phyloP scores from a whole-genome alignment of 2,888 invertebrate genomes.

The Bedellia somnulentella region DNA sequence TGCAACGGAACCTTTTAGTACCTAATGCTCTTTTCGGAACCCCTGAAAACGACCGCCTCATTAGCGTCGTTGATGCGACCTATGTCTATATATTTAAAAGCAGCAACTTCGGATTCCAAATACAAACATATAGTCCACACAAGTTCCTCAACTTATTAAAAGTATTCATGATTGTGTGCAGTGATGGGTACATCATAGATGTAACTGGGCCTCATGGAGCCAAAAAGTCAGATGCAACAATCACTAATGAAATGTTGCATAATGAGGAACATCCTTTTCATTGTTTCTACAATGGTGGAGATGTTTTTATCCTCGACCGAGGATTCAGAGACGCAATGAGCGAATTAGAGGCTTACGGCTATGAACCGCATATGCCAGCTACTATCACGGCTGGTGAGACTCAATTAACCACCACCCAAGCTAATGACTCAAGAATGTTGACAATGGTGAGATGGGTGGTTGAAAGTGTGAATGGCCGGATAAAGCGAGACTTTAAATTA shows the following conservation, averaged over 20 bases:
- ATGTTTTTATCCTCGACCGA: slow-evolving; percentile 11
- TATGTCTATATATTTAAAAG: slow-evolving; percentile 5
- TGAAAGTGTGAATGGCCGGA: slow-evolving; percentile 7
- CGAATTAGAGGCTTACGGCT: slow-evolving; percentile 7
- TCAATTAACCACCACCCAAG: slow-evolving; percentile 8
- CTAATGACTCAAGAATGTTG: slow-evolving; percentile 8
- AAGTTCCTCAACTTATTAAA: slow-evolving; percentile 7
- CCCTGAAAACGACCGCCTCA: no score
- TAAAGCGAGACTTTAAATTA: slow-evolving; percentile 8
- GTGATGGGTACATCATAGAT: slow-evolving; percentile 7
- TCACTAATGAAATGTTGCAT: slow-evolving; percentile 1
- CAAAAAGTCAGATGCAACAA: slow-evolving; percentile 6
- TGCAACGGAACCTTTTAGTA: no score
- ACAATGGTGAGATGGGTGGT: slow-evolving; percentile 9
- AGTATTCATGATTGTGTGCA: slow-evolving; percentile 7
- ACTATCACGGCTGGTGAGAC: slow-evolving; percentile 6
- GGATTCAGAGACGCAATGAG: slow-evolving; percentile 9
- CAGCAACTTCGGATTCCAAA: slow-evolving; percentile 1
- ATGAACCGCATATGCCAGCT: slow-evolving; percentile 7
- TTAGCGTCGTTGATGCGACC: no score
- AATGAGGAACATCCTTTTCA: not conserved
- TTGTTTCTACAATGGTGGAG: slow-evolving; percentile 4
- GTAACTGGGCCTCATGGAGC: slow-evolving; percentile 8
- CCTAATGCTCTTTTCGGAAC: no score
- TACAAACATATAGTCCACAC: slow-evolving; percentile 4